Percentiles rank a stretch among this genome's conserved stretches.
These are phyloP conservation scores for Xenopus laevis DNA, from an alignment of 2,113 vertebrate species.

Conservation along the genomic window DNA sequence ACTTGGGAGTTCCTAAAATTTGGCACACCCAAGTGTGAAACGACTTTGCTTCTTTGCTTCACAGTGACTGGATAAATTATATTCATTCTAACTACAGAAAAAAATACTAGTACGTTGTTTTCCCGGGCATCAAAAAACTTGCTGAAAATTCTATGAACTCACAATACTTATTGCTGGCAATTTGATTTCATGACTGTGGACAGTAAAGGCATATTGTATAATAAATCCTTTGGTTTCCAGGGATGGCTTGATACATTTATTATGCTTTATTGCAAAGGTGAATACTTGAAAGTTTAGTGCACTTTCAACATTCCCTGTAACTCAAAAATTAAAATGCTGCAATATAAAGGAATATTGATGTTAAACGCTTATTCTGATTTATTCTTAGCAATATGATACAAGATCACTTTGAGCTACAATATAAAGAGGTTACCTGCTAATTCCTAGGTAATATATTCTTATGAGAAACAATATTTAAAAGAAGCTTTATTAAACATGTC, in stretches of 20 bases:
- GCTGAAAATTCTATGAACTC: too few species aligned
- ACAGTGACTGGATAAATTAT: too few species aligned
- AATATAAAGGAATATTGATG: slow-evolving; percentile 29
- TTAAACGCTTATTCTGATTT: slow-evolving; percentile 24
- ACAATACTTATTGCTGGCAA: slow-evolving; percentile 1
- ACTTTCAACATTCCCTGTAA: slow-evolving; percentile 24
- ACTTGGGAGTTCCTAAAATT: too few species aligned
- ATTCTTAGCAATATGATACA: slow-evolving; percentile 3
- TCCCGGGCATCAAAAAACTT: too few species aligned
- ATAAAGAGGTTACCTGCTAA: slow-evolving; percentile 9
- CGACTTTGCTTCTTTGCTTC: too few species aligned
- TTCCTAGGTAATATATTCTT: background rate
- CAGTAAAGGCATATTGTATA: slow-evolving; percentile 29
- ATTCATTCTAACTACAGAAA: too few species aligned
- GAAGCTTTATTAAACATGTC: background rate
- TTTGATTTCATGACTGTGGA: slow-evolving; percentile 11
- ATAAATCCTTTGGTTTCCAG: slow-evolving; percentile 32
- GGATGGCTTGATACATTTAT: slow-evolving; percentile 31
- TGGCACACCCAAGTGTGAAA: too few species aligned
- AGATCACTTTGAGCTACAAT: slow-evolving; percentile 19
- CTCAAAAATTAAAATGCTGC: slow-evolving; percentile 27
- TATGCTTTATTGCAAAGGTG: slow-evolving; percentile 35
- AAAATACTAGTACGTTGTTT: too few species aligned
- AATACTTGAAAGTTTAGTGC: slow-evolving; percentile 35
- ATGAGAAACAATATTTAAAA: too few species aligned